phyloP scores from a whole-genome alignment of 2,888 invertebrate genomes.

The Lomographa bimaculata region DNA sequence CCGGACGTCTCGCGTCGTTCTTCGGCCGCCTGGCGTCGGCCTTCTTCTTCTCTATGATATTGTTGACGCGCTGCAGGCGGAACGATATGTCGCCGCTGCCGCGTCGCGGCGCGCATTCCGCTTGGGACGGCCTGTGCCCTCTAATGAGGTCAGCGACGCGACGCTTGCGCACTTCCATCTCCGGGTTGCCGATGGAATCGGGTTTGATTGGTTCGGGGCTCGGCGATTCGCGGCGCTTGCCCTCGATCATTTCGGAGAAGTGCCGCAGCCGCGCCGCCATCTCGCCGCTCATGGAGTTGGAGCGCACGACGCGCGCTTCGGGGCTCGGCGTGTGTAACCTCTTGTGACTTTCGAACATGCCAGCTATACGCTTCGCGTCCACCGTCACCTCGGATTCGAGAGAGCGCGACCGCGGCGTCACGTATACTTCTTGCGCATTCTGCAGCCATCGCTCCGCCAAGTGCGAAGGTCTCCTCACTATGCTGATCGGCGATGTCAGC shows the following conservation, averaged over 20 bases:
- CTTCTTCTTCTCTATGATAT: conserved; percentile 89
- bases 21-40: conserved; percentile 66
- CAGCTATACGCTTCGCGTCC: conserved; percentile 60
- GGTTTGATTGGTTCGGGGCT: conserved; percentile 56
- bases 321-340: conserved; percentile 59
- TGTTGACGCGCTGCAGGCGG: conserved; percentile 89
- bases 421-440: conserved; percentile 55
- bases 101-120: conserved; percentile 39
- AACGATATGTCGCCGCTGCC: conserved; percentile 57
- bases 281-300: conserved; percentile 54
- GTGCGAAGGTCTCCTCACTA: conserved; percentile 52
- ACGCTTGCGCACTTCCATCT: conserved; percentile 63
- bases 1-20: conserved; percentile 54
- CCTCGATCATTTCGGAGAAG: conserved; percentile 68
- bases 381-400: conserved; percentile 51
- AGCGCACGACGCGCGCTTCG: conserved; percentile 47
- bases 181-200: conserved; percentile 59
- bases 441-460: conserved; percentile 40
- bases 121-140: conserved; percentile 45
- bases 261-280: conserved; percentile 60
- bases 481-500: conserved; percentile 33
- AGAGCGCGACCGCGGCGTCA: conserved; percentile 56
- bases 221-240: conserved; percentile 52
- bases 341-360: conserved; percentile 61
- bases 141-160: conserved; percentile 61